Evolutionary conservation across 2,797 vertebrate species (phyloP), one percentile per base, ranked within the genome.

Genomic region (Atherinosoma microstoma): DNA sequence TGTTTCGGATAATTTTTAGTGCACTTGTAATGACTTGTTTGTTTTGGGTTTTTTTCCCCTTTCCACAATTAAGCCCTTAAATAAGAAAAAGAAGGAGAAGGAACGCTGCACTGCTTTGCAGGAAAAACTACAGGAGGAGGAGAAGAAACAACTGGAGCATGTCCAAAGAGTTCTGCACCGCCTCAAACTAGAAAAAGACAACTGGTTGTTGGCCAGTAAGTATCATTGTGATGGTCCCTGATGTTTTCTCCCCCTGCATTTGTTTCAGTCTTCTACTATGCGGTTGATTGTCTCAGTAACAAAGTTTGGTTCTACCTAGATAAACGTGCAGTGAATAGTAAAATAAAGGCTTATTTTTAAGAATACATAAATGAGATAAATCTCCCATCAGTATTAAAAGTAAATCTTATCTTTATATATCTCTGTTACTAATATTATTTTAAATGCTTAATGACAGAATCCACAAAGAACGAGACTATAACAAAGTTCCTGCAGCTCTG

Each of bases 71-170:
- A 86, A 98, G 98, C 97, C 98, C 58, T 87, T 96, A 80, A 99
- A 99, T 92, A 99, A 99, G 93, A 99, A 98, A 94, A 99, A 99
- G 91, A 99, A 99, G 87, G 98, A 99, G 89, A 99, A 97, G 89
- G 98, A 99, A 67, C 96, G 98, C 58, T 99, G 98, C 87, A 99
- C 97, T 5, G 98, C 97, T n/a, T 94, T 99, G 85, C 97, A 98
- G 88, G 98, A 99, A 84, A 99, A 99, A 67, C 95, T 99, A 18
- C 96, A 96, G 70, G 98, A 99, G 87, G 98, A 99, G 84, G 98
- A 99, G 91, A 99, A 99, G 91, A 99, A 99, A 72, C 98, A 99
- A 81, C 82, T 95, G 83, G 98, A 99, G 78, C 98, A 99, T 7
- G 97, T 98, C 74, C 96, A 97, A 84, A 93, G 98, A 82, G 97